Evolutionary conservation across 1,140 invertebrate species (phyloP).

Genomic region (Drosophila ohnishii): DNA sequence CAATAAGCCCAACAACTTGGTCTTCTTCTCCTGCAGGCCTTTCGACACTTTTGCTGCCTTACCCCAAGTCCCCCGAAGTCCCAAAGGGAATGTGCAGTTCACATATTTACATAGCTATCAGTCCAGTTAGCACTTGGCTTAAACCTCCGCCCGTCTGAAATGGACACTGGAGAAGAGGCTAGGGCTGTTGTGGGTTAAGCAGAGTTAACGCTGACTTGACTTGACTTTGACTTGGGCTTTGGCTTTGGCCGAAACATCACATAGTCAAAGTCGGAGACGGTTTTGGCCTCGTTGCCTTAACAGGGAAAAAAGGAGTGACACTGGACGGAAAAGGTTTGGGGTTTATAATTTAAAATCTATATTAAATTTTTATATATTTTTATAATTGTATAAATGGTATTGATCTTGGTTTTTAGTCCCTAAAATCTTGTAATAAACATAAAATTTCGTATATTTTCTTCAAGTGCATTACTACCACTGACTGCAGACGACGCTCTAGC

Average conservation of each 20-base stretch:
- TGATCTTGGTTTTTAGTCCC: neutral
- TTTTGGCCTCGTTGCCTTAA: conserved; percentile 47
- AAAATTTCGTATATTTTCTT: neutral
- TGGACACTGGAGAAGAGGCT: conserved; percentile 2
- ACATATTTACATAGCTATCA: conserved; percentile 50
- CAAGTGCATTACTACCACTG: neutral
- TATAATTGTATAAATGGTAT: too few relatives aligned
- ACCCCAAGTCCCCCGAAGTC: neutral
- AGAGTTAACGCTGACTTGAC: conserved; percentile 16
- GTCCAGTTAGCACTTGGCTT: conserved; percentile 40
- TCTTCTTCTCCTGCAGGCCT: conserved; percentile 11
- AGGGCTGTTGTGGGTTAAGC: conserved; percentile 16
- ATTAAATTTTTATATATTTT: too few relatives aligned
- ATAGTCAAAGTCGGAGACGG: conserved; percentile 25
- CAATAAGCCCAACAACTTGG: conserved; percentile 30
- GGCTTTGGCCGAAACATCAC: conserved; percentile 30
- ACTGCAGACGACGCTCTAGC: conserved; percentile 16
- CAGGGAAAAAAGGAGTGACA: conserved; percentile 17
- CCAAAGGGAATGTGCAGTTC: neutral
- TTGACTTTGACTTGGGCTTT: conserved; percentile 14
- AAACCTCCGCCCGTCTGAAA: conserved; percentile 6
- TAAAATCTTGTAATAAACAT: neutral
- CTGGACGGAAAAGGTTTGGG: neutral
- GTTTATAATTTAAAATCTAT: neutral
- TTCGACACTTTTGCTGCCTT: conserved; percentile 27